Evolutionary conservation across 2,888 invertebrate genomes (phyloP).

Genomic region (Leucophora obtusa): DNA sequence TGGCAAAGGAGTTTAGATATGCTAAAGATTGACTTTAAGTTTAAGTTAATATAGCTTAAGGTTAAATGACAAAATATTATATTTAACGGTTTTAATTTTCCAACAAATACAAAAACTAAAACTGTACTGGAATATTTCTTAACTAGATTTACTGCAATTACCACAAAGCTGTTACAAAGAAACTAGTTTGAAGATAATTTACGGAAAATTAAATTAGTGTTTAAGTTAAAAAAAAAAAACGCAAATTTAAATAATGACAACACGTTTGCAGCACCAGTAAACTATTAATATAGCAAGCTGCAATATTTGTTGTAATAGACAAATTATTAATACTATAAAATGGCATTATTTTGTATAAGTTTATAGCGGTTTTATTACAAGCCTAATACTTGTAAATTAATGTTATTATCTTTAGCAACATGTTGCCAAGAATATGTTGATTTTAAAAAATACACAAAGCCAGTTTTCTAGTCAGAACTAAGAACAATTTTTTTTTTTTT

Average conservation of each 20-base stretch:
- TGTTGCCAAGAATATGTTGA: no score
- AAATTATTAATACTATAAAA: no score
- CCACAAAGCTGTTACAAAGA: constrained; percentile 1
- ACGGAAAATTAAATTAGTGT: constrained; percentile 9
- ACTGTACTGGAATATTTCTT: constrained; percentile 14
- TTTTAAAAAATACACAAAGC: no score
- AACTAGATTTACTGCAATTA: constrained; percentile 46
- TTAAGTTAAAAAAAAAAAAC: background rate
- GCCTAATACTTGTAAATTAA: no score
- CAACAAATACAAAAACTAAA: constrained; percentile 23
- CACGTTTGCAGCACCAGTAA: constrained; percentile 5
- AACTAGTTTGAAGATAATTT: constrained; percentile 11
- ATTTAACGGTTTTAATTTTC: constrained; percentile 50
- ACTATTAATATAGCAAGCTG: background rate
- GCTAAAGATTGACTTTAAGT: constrained; percentile 40
- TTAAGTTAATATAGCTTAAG: constrained; percentile 56
- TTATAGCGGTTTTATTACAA: no score
- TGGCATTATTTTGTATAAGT: no score
- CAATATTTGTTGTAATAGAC: no score
- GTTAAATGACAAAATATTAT: constrained; percentile 57
- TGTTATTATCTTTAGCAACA: no score
- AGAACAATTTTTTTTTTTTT: no score
- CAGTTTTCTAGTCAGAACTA: no score
- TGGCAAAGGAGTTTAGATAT: constrained; percentile 23
- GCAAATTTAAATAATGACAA: background rate